phyloP scores from a whole-genome alignment of 2,113 vertebrate species.

The Nettapus auritus region DNA sequence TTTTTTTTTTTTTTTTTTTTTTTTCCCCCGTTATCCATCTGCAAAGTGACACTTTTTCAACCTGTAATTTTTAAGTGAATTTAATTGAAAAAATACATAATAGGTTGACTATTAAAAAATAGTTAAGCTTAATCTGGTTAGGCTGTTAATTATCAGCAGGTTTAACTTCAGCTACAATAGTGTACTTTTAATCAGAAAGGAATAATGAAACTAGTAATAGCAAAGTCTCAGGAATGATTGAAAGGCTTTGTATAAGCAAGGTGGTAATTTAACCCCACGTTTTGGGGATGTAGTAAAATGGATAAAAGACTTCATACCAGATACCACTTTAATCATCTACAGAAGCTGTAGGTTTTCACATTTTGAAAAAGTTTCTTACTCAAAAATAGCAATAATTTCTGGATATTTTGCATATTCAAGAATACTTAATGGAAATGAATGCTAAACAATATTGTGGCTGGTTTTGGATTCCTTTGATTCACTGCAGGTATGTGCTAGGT shows the following conservation, averaged over 20 bases:
- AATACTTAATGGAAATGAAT: background rate
- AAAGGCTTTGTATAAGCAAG: slow-evolving; percentile 1
- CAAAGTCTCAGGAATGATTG: background rate
- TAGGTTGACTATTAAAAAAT: background rate
- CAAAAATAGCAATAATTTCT: background rate
- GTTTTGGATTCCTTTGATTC: background rate
- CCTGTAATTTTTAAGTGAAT: background rate
- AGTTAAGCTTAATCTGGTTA: background rate
- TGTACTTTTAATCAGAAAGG: background rate
- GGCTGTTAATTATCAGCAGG: background rate
- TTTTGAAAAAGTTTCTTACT: background rate
- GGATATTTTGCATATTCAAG: background rate
- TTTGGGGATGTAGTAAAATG: background rate
- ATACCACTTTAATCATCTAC: background rate
- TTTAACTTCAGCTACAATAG: background rate
- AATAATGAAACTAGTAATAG: background rate
- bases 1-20: background rate
- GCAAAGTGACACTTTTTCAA: background rate
- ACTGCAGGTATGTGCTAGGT: background rate
- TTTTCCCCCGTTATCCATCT: background rate
- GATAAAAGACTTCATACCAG: background rate
- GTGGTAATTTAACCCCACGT: background rate
- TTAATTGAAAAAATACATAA: background rate
- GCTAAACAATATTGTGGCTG: background rate
- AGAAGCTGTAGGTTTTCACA: background rate